Evolutionary conservation across 2,113 vertebrate genomes (phyloP).

Genomic region (Hippocampus mohnikei): DNA sequence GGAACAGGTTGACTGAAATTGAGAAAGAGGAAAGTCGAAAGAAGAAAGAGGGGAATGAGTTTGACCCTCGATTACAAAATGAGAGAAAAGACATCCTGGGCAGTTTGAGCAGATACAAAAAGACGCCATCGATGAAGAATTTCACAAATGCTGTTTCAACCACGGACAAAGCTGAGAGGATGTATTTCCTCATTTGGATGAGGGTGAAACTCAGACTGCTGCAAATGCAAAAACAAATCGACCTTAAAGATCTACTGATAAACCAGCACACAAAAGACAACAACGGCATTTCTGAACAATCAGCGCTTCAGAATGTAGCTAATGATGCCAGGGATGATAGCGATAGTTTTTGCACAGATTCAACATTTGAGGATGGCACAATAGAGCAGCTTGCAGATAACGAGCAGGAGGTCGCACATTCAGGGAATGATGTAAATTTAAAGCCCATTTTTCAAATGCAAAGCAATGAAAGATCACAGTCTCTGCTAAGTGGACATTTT

Average conservation of each 20-base stretch:
- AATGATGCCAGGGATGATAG: not conserved
- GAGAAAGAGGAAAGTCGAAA: constrained; percentile 58
- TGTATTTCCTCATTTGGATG: constrained; percentile 69
- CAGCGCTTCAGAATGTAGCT: constrained; percentile 9
- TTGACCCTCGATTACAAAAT: constrained; percentile 21
- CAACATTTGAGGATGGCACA: constrained; percentile 27
- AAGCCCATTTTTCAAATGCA: not conserved
- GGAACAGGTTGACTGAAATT: constrained; percentile 55
- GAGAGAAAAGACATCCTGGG: constrained; percentile 47
- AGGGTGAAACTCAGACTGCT: constrained; percentile 51
- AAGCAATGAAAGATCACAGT: not conserved
- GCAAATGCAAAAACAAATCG: constrained; percentile 40
- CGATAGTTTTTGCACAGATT: constrained; percentile 46
- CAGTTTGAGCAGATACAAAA: constrained; percentile 49
- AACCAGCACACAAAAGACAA: constrained; percentile 7
- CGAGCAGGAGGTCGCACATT: constrained; percentile 6
- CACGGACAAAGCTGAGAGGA: constrained; percentile 48
- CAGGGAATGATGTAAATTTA: not conserved
- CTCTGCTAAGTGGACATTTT: not conserved
- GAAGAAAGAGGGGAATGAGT: constrained; percentile 17
- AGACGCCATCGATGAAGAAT: constrained; percentile 60
- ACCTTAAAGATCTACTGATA: not conserved
- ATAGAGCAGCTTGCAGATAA: not conserved
- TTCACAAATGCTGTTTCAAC: constrained; percentile 60
- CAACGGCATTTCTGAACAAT: constrained; percentile 10